phyloP scores from a whole-genome alignment of 2,797 vertebrate genomes.

The Micropoecilia bifurca region DNA sequence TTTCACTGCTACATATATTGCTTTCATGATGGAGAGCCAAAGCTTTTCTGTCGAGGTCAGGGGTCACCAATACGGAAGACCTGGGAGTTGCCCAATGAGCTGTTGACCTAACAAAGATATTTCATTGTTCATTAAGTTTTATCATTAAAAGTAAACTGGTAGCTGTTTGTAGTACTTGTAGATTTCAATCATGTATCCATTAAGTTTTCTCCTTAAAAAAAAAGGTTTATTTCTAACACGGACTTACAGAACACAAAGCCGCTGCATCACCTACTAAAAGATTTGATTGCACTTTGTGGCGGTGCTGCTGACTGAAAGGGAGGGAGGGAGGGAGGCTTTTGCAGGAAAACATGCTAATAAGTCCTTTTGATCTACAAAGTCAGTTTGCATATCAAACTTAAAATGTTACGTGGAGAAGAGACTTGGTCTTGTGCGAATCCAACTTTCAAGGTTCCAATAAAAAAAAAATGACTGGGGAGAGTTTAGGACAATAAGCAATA shows the following conservation, averaged over 20 bases:
- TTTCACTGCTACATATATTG: slow-evolving; percentile 49
- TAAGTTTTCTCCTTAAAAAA: background rate
- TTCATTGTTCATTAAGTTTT: no score
- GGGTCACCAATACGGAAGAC: no score
- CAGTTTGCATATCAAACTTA: slow-evolving; percentile 24
- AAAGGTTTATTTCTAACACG: background rate
- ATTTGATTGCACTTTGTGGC: background rate
- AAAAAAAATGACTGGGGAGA: slow-evolving; percentile 14
- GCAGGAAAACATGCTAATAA: slow-evolving; percentile 66
- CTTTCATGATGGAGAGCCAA: slow-evolving; percentile 10
- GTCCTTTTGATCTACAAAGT: slow-evolving; percentile 55
- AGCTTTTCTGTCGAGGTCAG: slow-evolving; percentile 34
- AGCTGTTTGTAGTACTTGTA: no score
- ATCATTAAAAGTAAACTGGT: no score
- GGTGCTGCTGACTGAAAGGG: background rate
- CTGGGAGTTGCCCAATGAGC: no score
- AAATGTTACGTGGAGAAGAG: background rate
- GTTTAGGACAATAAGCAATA: slow-evolving; percentile 13
- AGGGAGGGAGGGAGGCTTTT: slow-evolving; percentile 18
- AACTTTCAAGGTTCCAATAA: background rate
- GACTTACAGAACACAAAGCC: background rate
- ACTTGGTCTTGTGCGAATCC: background rate
- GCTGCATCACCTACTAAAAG: background rate
- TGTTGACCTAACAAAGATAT: no score
- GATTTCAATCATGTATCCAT: background rate